These are phyloP conservation scores for Electrophaes corylata DNA, from an alignment of 2,888 invertebrate genomes.

Conservation along the genomic window DNA sequence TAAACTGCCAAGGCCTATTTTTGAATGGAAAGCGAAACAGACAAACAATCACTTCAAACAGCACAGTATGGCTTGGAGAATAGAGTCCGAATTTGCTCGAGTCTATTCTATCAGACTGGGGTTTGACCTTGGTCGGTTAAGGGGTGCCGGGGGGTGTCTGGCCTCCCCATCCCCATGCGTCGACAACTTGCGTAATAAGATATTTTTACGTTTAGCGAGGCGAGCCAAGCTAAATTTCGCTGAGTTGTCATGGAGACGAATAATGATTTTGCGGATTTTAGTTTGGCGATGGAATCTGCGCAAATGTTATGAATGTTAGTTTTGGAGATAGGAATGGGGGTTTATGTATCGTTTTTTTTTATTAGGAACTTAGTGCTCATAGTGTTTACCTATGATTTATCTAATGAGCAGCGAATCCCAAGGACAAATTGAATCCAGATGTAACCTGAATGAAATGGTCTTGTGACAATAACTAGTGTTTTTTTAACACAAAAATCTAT, in stretches of 20 bases:
- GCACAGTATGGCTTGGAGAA: conserved; percentile 30
- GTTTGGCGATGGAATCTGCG: conserved; percentile 35
- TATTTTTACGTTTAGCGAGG: conserved; percentile 65
- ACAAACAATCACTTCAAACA: conserved; percentile 38
- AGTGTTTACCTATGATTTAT: no score
- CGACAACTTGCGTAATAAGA: conserved; percentile 73
- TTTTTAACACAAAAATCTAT: no score
- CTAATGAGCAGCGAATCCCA: no score
- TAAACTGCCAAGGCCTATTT: conserved; percentile 37
- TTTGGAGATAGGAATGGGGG: not conserved
- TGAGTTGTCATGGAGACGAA: conserved; percentile 50
- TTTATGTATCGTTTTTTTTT: not conserved
- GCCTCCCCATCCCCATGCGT: conserved; percentile 59
- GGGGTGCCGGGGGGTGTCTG: conserved; percentile 67
- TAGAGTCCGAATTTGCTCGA: conserved; percentile 46
- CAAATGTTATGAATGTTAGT: conserved; percentile 24
- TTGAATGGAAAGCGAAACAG: conserved; percentile 33
- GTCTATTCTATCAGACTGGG: conserved; percentile 46
- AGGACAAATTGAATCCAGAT: no score
- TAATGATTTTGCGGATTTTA: conserved; percentile 45
- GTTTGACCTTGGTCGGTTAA: conserved; percentile 70
- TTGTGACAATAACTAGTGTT: no score
- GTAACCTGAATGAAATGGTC: no score
- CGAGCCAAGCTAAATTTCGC: conserved; percentile 49
- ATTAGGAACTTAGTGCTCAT: no score